These are phyloP conservation scores for Melanostigma gelatinosum DNA, from an alignment of 2,113 vertebrate genomes.

Conservation along the genomic window DNA sequence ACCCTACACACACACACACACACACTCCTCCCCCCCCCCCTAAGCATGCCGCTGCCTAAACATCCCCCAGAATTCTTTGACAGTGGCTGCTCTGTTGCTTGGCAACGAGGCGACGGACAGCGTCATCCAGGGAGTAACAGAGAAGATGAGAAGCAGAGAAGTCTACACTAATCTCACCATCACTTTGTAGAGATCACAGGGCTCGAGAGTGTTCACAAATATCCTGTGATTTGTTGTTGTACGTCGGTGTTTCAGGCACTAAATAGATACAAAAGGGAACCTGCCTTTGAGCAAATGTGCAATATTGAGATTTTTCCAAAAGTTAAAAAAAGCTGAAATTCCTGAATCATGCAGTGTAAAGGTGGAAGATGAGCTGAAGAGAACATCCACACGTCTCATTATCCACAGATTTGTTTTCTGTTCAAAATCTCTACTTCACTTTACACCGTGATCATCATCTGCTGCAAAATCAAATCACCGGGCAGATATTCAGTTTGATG, in stretches of 20 bases:
- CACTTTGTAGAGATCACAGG: conserved; percentile 46
- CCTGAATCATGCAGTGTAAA: background rate
- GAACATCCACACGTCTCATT: background rate
- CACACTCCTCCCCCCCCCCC: conserved; percentile 78
- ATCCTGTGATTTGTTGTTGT: conserved; percentile 8
- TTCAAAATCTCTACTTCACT: background rate
- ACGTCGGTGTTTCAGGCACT: background rate
- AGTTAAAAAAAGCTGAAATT: conserved; percentile 7
- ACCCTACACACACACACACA: conserved; percentile 35
- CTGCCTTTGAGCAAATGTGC: background rate
- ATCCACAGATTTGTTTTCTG: background rate
- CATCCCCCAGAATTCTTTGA: conserved; percentile 89
- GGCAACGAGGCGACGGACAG: conserved; percentile 88
- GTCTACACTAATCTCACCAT: conserved; percentile 66
- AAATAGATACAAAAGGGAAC: background rate
- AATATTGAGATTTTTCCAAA: background rate
- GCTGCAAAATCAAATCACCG: background rate
- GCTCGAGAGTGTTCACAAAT: conserved; percentile 18
- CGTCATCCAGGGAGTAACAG: conserved; percentile 76
- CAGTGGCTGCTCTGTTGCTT: conserved; percentile 92
- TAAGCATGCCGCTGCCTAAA: conserved; percentile 68
- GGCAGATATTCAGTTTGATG: background rate
- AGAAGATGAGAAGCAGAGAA: conserved; percentile 71
- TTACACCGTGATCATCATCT: background rate
- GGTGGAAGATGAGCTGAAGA: background rate